Conservation (phyloP, 92 coral and sea anemone species). For the Bergia sp. region DNA sequence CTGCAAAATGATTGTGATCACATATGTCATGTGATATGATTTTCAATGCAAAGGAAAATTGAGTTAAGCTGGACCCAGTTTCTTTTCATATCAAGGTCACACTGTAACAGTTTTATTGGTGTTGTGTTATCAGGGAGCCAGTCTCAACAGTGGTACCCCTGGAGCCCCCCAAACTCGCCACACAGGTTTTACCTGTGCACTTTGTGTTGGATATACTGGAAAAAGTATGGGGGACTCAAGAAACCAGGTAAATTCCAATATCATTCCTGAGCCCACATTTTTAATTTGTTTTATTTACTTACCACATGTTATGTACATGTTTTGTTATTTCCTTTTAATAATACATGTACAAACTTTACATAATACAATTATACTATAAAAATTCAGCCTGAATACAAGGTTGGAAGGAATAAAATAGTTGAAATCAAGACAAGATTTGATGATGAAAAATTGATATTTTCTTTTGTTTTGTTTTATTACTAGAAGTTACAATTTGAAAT, state of each 20-base stretch:
- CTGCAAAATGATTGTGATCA: too few relatives aligned
- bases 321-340: too few relatives aligned
- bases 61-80: neutral
- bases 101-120: neutral
- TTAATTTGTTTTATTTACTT: too few relatives aligned
- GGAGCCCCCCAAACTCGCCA: constrained; percentile 90
- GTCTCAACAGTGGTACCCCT: constrained; percentile 99
- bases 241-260: constrained; percentile 75
- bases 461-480: too few relatives aligned
- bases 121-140: constrained; percentile 60
- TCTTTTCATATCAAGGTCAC: neutral
- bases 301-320: too few relatives aligned
- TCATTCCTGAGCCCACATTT: neutral
- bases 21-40: neutral
- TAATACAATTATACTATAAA: too few relatives aligned
- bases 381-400: too few relatives aligned
- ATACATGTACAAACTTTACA: too few relatives aligned
- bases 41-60: neutral
- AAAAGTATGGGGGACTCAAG: constrained; percentile 97
- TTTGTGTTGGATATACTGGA: constrained; percentile 99
- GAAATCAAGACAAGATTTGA: too few relatives aligned
- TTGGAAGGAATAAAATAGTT: too few relatives aligned
- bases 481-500: too few relatives aligned
- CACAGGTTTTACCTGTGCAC: constrained; percentile 96
- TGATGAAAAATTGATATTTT: too few relatives aligned